Base-by-base conservation (phyloP, 2,888 invertebrate species). In the Pyrocoelia pectoralis region DNA sequence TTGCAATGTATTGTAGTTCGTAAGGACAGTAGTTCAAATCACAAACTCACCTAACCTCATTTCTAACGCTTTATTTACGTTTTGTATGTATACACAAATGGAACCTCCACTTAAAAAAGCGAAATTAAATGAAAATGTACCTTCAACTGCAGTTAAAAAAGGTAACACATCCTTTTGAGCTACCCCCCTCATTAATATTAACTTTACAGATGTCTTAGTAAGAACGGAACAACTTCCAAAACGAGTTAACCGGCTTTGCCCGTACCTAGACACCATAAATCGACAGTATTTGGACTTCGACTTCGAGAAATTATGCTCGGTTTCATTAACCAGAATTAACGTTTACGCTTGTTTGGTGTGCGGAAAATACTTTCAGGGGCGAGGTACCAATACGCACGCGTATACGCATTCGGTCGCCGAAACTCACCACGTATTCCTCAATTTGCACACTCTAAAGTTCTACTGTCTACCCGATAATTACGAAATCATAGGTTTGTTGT, bases 391-490 rank as follows among this genome's bases (percentile, higher is more conserved):
- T 77, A 99, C 99, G 0, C 97, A 99, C 84, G 99, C 99, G 0
- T 99, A 99, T 79, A 98, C 98, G 0, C 99, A 99, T 82, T 97
- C 98, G 59, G 97, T 99, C 1, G 95, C 96, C 41, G 97, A 97
- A 74, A 92, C 95, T 61, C 99, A 99, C 83, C 98, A 98, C 85
- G 98, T 99, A 0, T 99, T 94, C 77, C 85, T 99, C 9, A 99
- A 99, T 84, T 85, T 99, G 54, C 95, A 94, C 73, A 98, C 98
- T 0, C 84, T 99, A 65, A 94, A 96, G 78, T 99, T 99, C 83
- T 99, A 99, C 82, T 99, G 99, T 79, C 84, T 99, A 65, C 99
- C 99, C 0, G 99, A 99, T 79, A 99, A 99, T 81, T 99, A 99
- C 84, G 97, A 99, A 86, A 96, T 99, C 72, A 94, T 98, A 73